Percentiles rank a stretch among this genome's conserved stretches.
Conservation (phyloP, 2,113 vertebrate genomes). For the Colinus virginianus region DNA sequence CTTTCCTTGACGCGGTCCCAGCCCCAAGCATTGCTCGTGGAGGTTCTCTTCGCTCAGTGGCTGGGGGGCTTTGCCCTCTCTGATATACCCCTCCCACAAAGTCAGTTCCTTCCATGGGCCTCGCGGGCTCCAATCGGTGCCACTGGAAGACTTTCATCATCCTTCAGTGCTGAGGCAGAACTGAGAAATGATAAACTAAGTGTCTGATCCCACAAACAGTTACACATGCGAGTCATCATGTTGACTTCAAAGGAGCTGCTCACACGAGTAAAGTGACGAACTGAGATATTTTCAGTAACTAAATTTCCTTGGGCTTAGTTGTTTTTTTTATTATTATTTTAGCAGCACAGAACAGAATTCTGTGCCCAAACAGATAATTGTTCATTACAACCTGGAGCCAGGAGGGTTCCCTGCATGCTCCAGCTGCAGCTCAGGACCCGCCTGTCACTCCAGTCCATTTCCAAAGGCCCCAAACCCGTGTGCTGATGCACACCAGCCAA, state of each 20-base stretch:
- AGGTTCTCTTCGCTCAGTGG: accelerated
- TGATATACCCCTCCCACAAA: background rate
- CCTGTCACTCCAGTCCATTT: background rate
- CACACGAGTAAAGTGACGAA: background rate
- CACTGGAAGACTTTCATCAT: background rate
- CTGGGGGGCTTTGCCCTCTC: background rate
- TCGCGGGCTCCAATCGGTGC: background rate
- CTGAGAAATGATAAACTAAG: constrained; percentile 13
- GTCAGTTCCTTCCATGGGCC: background rate
- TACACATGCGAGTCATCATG: background rate
- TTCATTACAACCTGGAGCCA: background rate
- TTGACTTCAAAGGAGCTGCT: constrained; percentile 25
- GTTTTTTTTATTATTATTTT: background rate
- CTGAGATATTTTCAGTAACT: background rate
- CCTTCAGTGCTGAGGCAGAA: background rate
- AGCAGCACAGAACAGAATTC: background rate
- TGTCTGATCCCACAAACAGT: background rate
- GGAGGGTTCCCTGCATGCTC: background rate
- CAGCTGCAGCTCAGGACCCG: background rate
- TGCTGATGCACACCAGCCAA: background rate
- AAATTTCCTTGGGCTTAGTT: background rate
- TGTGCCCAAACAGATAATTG: background rate
- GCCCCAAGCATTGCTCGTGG: accelerated
- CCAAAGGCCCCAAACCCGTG: background rate
- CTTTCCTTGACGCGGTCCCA: background rate